Percentiles rank a stretch among this genome's conserved stretches.
phyloP scores from a whole-genome alignment of 2,113 vertebrate genomes.

The Hippocampus mohnikei region DNA sequence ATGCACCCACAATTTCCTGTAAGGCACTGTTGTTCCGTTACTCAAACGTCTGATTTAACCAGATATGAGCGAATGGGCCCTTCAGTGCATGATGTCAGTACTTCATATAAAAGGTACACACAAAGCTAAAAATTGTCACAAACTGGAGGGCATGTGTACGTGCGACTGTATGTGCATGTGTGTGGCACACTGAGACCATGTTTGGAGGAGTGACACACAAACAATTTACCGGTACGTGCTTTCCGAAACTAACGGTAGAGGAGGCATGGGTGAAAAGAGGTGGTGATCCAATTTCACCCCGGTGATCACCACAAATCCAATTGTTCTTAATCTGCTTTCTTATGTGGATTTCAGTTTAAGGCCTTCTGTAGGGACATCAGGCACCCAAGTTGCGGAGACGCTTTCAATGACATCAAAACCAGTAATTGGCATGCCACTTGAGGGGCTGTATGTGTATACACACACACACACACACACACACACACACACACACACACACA shows the following conservation, averaged over 20 bases:
- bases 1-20: constrained; percentile 5
- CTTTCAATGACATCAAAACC: constrained; percentile 39
- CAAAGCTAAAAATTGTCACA: constrained; percentile 17
- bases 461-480: too few relatives aligned
- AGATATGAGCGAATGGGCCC: constrained; percentile 22
- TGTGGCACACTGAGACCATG: not conserved
- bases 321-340: constrained; percentile 25
- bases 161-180: constrained; percentile 6
- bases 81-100: constrained; percentile 40
- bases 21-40: constrained; percentile 38
- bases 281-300: constrained; percentile 13
- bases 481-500: too few relatives aligned
- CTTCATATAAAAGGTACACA: constrained; percentile 18
- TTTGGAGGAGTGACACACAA: not conserved
- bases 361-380: constrained; percentile 25
- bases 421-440: constrained; percentile 36
- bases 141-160: constrained; percentile 26
- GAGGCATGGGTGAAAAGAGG: constrained; percentile 13
- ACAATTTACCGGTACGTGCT: too few relatives aligned
- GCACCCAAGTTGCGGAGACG: constrained; percentile 20
- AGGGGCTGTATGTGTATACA: constrained; percentile 17
- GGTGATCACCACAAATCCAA: constrained; percentile 24
- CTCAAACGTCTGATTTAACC: constrained; percentile 42
- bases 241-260: not conserved
- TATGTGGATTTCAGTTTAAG: constrained; percentile 29